These are phyloP conservation scores for Lapara coniferarum DNA, from an alignment of 2,888 invertebrate species.

Conservation along the genomic window DNA sequence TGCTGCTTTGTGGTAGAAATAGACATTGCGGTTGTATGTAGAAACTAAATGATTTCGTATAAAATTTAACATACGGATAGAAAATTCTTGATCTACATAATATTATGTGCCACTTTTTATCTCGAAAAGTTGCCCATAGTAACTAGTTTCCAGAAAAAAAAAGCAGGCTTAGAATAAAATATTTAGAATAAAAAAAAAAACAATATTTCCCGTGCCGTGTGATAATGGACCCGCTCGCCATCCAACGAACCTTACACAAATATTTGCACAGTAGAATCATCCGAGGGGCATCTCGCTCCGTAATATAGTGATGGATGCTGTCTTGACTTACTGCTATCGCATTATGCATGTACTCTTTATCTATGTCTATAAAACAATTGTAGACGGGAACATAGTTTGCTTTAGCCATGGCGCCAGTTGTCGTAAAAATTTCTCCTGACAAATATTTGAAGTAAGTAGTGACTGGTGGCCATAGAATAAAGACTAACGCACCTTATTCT, in stretches of 20 bases:
- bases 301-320: conserved; percentile 76
- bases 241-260: conserved; percentile 65
- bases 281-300: conserved; percentile 61
- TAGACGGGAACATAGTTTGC: conserved; percentile 7
- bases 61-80: no score
- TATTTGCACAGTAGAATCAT: conserved; percentile 75
- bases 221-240: conserved; percentile 43
- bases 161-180: no score
- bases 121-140: no score
- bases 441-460: conserved; percentile 1
- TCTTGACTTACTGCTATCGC: conserved; percentile 32
- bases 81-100: no score
- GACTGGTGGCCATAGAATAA: no score
- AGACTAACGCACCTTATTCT: no score
- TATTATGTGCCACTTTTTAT: no score
- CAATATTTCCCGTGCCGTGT: conserved; percentile 34
- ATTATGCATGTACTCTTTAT: conserved; percentile 13
- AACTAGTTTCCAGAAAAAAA: no score
- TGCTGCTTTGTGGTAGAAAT: no score
- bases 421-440: neutral
- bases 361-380: conserved; percentile 16
- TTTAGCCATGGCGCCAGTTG: conserved; percentile 3
- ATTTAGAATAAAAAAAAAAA: no score
- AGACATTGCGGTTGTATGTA: no score
- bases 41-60: no score